Evolutionary conservation across 2,113 vertebrate species (phyloP).

Genomic region (Pedetes capensis): DNA sequence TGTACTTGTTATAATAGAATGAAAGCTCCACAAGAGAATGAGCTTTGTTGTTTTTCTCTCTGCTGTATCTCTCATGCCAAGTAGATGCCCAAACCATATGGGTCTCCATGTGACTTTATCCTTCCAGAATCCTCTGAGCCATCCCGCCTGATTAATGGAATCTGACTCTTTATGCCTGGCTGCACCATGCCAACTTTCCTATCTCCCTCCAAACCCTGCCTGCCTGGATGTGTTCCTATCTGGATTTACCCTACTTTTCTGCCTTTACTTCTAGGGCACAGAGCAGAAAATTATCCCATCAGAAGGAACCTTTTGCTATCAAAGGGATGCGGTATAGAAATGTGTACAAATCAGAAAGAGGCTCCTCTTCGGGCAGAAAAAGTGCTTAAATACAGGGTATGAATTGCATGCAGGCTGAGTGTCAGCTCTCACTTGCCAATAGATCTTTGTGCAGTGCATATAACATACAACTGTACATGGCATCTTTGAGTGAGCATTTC

Average conservation of each 20-base stretch:
- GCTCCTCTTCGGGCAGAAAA: neutral
- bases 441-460: neutral
- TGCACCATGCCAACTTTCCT: neutral
- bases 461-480: neutral
- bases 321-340: neutral
- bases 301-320: neutral
- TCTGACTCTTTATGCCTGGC: neutral
- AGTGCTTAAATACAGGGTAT: no score
- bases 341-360: neutral
- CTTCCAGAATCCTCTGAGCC: neutral
- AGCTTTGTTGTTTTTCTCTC: neutral
- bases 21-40: neutral
- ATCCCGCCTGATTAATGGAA: no score
- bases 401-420: neutral
- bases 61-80: neutral
- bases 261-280: neutral
- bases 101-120: neutral
- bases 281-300: neutral
- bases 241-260: rapidly evolving
- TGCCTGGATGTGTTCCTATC: neutral
- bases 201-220: neutral
- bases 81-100: neutral
- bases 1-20: neutral
- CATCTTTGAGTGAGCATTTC: neutral
- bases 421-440: neutral